Base-by-base conservation (phyloP, 2,797 vertebrate species). In the Parauchenoglanis punctatus region DNA sequence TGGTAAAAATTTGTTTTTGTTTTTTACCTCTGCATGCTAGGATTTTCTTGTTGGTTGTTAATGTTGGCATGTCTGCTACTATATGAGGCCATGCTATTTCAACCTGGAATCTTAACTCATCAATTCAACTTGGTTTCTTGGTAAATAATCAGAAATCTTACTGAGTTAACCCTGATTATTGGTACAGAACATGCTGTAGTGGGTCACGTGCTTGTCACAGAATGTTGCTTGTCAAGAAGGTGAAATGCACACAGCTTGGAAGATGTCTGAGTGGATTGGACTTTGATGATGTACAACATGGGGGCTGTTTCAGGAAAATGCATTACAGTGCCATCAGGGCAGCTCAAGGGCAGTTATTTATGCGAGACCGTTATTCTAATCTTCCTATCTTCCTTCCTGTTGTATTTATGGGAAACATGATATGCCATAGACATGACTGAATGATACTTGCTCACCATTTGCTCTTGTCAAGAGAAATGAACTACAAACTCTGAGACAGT, bases 301-400 rank as follows among this genome's bases (percentile, higher is more conserved):
- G 46, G 23, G 58, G 46, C 49, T 56, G 44, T 73, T 67, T 88
- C 78, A 76, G 78, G 46, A 72, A 85, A 86, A 81, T 61, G 54
- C 23, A 83, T 80, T 84, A 72, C 56, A 63, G 56, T 54, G 40
- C 5, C 28, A 72, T 68, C 6, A 86, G 61, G 52, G 67, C 73
- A 80, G 61, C 59, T 54, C 28, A 77, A 86, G 78, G 84, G 23
- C 46, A 17, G 58, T 58, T 76, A 49, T 78, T 68, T 40, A 35
- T 65, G 56, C 65, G 46, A 46, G 49, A 72, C 11, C 15, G 83
- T 18, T 65, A 73, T 65, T 81, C 75, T 40, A 28, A 54, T 67
- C 81, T 86, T 23, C 25, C 81, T 86, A 54, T 67, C 81, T 86
- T 23, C 25, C 81, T 86, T 86, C 85, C 85, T 86, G 73, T 87